Evolutionary conservation across 2,888 invertebrate species (phyloP), one percentile per base, ranked within the genome.

Genomic region (Ophion costatus): DNA sequence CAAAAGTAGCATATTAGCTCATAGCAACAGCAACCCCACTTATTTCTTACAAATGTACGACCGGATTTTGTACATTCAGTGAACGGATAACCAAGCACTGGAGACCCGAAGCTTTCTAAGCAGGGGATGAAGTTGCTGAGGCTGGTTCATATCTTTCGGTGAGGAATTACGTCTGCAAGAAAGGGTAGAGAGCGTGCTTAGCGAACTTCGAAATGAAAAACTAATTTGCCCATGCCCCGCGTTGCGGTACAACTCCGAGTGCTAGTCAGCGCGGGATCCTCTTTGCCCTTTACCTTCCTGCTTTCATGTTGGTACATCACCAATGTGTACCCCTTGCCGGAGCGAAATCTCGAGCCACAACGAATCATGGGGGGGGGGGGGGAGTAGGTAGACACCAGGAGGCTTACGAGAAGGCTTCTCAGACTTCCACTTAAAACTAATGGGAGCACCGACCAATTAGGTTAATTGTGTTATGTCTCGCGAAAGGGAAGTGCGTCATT

Each of bases 351-450:
- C 17, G 17, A 17, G 51, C 17, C 51, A 5, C 14, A 17, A 3
- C 29, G 29, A 29, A 5, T 7, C 38, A 0, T 9, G 7, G 38
- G 38, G 38, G 38, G 33, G 33, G 33, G 33, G 33, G 33, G 33
- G 38, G 38, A 1, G 38, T 5, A 9, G 38, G 38, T 6, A 14
- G 17, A 14, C 14, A 51, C 17, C 5, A 17, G 17, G 17, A 51
- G 51, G 17, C 51, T 51, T 4, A 51, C 51, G 17, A 51, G 71
- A 83, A 80, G 76, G 64, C 76, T 71, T 9, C 51, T 64, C 84
- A 84, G 88, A 87, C 88, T 87, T 86, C 87, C 88, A 88, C 90
- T 90, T 89, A 90, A 91, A 89, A 88, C 87, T 89, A 90, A 91
- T 90, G 89, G 88, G 89, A 90, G 90, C 90, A 88, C 90, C 89